Conservation (phyloP, 2,113 vertebrate species). For the Desmodus rotundus region DNA sequence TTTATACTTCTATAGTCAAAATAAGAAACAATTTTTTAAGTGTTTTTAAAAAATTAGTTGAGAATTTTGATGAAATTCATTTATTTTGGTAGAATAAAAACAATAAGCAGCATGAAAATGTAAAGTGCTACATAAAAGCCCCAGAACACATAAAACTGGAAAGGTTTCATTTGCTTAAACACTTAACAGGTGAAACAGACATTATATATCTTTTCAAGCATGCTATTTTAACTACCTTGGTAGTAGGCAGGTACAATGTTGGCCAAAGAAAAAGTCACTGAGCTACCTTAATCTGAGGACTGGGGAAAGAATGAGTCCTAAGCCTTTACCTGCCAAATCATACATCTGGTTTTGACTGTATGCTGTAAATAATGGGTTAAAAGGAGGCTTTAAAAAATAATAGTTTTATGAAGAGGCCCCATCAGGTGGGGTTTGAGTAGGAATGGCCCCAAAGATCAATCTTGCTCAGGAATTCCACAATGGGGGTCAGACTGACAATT, state of each 20-base stretch:
- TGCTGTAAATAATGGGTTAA: not conserved
- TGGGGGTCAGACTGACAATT: not conserved
- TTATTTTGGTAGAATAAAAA: conserved; percentile 73
- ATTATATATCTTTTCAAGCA: conserved; percentile 24
- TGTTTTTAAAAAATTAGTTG: not conserved
- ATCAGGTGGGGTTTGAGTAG: not conserved
- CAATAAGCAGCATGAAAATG: conserved; percentile 64
- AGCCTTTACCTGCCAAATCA: not conserved
- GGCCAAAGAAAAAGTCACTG: conserved; percentile 2
- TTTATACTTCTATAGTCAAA: conserved; percentile 32
- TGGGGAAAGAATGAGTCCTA: not conserved
- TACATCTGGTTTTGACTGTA: not conserved
- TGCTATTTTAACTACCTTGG: conserved; percentile 43
- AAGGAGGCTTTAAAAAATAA: not conserved
- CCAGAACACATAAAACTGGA: conserved; percentile 24
- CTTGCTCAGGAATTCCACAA: not conserved
- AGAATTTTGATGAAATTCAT: conserved; percentile 60
- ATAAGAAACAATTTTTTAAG: conserved; percentile 1
- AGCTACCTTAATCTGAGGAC: not conserved
- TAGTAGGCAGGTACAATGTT: not conserved
- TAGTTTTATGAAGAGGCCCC: not conserved
- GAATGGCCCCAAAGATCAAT: not conserved
- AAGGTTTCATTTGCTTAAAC: conserved; percentile 13
- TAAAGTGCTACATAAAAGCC: conserved; percentile 67
- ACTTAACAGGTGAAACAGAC: conserved; percentile 30